phyloP scores from a whole-genome alignment of 2,797 vertebrate genomes.

The Rhabdophis nuchalis region DNA sequence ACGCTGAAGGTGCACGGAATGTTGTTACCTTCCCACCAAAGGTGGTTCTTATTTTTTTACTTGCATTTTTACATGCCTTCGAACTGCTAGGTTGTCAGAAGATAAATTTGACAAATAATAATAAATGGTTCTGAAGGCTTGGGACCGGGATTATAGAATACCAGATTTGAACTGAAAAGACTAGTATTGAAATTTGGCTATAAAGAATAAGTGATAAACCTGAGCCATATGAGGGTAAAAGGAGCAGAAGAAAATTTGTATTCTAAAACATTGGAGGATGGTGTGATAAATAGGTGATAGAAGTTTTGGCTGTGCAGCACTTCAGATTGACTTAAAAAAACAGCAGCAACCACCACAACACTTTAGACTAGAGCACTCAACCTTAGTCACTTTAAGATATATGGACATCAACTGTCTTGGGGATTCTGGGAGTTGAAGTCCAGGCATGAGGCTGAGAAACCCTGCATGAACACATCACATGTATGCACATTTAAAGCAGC shows the following conservation, averaged over 20 bases:
- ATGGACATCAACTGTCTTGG: neutral
- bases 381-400: neutral
- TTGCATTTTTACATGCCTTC: too few relatives aligned
- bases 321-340: neutral
- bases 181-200: neutral
- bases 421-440: too few relatives aligned
- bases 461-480: neutral
- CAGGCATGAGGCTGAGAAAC: too few relatives aligned
- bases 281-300: neutral
- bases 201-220: neutral
- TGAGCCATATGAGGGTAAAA: neutral
- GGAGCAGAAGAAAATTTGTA: too few relatives aligned
- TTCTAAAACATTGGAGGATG: neutral
- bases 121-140: neutral
- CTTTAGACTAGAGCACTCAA: neutral
- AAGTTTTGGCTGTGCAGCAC: neutral
- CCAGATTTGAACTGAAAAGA: neutral
- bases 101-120: neutral
- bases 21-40: too few relatives aligned
- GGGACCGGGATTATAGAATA: neutral
- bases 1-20: too few relatives aligned
- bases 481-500: neutral
- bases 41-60: too few relatives aligned
- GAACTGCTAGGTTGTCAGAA: too few relatives aligned
- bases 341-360: neutral